Evolutionary conservation across 2,113 vertebrate genomes (phyloP), one percentile per base, ranked within the genome.

Genomic region (Phoxinus phoxinus): DNA sequence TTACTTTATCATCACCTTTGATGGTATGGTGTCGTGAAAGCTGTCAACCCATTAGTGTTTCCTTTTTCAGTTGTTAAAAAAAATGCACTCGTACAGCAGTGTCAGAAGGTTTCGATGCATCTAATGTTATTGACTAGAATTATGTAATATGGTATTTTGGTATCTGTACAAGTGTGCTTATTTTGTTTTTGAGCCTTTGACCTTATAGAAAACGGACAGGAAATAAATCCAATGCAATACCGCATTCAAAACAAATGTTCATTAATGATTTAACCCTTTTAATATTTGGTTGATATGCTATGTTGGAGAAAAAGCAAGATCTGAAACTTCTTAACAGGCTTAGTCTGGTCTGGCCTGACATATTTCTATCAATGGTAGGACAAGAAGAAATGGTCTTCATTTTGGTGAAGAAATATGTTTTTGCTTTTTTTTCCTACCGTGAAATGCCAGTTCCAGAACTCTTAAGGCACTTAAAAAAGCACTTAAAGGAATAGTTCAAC

Each of bases 1-100:
- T 83, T 72, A 74, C 56, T 37, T 84, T 27, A 81, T 71, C 67
- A 81, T 81, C 69, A 81, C 48, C 65, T 83, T 88, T 88, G 61
- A 69, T 61, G 81, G 72, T 51, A 59, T 71, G 27, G 75, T 85
- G 73, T 72, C 72, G 59, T 72, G 51, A 81, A 85, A 71, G 72
- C 75, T 32, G 48, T 84, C 37, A 84, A 27, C 19, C 44, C 30
- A 84, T 74, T 74, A 63, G 51, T 41, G 12, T 21, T 63, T 23
- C 71, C n/a, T 71, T 44, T 51, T 37, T 63, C 19, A 48, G 51
- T 12, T 32, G 35, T 58, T 35, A 19, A 78, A 46, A 58, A 76
- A 46, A 58, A 76, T 53, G 27, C 25, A 65, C 51, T 51, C 13
- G 19, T 13, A 48, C 56, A 48, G 4, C n/a, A 32, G 30, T 44